Base-by-base conservation (phyloP, 2,797 vertebrate species). In the Sternotherus odoratus region DNA sequence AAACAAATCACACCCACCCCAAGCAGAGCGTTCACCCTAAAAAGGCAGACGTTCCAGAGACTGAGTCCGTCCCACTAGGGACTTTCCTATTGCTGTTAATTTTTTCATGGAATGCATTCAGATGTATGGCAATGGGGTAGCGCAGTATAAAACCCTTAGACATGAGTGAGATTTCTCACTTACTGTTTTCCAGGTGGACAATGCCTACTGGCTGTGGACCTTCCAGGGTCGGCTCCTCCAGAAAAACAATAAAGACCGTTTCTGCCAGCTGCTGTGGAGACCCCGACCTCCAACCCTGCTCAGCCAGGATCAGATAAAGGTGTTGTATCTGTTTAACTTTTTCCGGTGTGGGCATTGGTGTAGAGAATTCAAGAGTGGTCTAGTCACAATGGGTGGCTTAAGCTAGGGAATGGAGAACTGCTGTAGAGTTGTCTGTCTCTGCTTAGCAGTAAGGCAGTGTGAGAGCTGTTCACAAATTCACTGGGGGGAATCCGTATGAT, bases 171-270 rank as follows among this genome's bases (percentile, higher is more conserved):
- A 12, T 84, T 13, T 12, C 82, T 12, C 1, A 1, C 7, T 83
- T 63, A 0, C 39, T 28, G 23, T 93, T 19, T 81, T 93, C 24
- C 88, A 99, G 99, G 99, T 99, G 98, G 99, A 99, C 98, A 99
- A 99, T 4, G 99, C 99, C 0, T 99, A 99, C 97, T 99, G 99
- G 99, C 98, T 99, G 93, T 99, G 99, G 99, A 99, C 99, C 0
- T 99, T 99, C 98, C 99, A 99, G 97, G 99, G 99, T 6, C 99
- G 99, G 51, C 98, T 99, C 1, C 99, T 99, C 77, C 99, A 99
- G 98, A 99, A 99, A 91, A 99, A 99, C 97, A 99, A 98, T 97
- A 99, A 99, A 93, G 99, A 99, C 87, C 98, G 99, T 66, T 99
- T 99, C 97, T 99, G 99, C 95, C 99, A 99, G 98, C 98, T 99